Conservation (phyloP, 2,888 invertebrate genomes). For the Xestoiulus laeticollis region DNA sequence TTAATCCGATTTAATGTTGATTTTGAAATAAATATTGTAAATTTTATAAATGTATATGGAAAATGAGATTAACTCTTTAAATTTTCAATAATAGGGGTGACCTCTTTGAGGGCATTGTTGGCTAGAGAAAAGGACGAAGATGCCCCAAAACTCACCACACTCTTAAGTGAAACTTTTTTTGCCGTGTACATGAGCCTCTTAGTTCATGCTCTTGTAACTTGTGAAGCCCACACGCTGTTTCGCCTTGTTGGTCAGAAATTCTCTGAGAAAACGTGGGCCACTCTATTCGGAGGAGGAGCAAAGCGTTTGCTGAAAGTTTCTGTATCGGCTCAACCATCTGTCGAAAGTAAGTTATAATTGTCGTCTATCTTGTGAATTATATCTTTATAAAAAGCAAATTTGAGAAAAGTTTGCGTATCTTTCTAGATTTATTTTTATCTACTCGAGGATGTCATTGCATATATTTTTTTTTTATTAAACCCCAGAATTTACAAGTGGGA, state of each 20-base stretch:
- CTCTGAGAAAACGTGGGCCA: slow-evolving; percentile 64
- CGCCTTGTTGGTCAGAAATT: slow-evolving; percentile 61
- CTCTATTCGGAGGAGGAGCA: slow-evolving; percentile 69
- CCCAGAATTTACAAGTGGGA: too few relatives aligned
- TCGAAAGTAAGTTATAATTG: slow-evolving; percentile 66
- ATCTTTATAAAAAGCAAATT: too few relatives aligned
- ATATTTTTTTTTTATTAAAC: too few relatives aligned
- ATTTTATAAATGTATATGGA: too few relatives aligned
- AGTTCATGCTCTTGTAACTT: slow-evolving; percentile 90
- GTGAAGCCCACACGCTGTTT: slow-evolving; percentile 88
- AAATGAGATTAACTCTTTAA: too few relatives aligned
- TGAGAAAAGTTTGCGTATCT: too few relatives aligned
- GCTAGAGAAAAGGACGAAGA: slow-evolving; percentile 95
- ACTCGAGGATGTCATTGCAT: too few relatives aligned
- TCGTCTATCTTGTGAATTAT: too few relatives aligned
- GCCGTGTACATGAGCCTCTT: slow-evolving; percentile 92
- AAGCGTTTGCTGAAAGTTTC: slow-evolving; percentile 84
- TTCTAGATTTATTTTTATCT: too few relatives aligned
- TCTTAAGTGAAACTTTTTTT: slow-evolving; percentile 92
- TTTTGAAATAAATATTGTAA: too few relatives aligned
- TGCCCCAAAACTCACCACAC: slow-evolving; percentile 87
- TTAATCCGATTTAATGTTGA: neutral
- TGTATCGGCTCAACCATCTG: slow-evolving; percentile 63
- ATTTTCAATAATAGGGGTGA: slow-evolving; percentile 74
- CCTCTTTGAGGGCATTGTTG: slow-evolving; percentile 87